A percentile compares a stretch with the other conserved stretches of the same genome.
phyloP scores from a whole-genome alignment of 2,113 vertebrate genomes.

The Cyprinus carpio region DNA sequence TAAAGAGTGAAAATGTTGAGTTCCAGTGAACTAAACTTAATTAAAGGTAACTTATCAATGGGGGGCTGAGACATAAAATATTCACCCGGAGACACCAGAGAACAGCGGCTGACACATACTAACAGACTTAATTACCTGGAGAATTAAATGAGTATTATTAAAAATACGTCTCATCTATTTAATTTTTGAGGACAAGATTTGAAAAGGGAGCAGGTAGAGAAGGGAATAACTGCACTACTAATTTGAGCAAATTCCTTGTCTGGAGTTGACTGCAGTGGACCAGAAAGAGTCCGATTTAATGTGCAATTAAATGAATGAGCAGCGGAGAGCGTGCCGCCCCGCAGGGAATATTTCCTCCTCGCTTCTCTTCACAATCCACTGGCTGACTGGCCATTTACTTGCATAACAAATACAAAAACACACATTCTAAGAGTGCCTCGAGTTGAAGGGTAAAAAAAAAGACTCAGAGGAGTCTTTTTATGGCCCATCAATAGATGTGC shows the following conservation, averaged over 20 bases:
- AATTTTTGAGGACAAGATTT: background rate
- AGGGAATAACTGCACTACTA: background rate
- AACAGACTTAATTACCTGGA: background rate
- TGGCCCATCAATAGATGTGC: background rate
- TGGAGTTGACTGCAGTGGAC: background rate
- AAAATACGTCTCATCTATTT: background rate
- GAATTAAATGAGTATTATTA: slow-evolving; percentile 3
- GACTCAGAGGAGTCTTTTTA: background rate
- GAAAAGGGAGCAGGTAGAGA: background rate
- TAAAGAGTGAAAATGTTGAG: background rate
- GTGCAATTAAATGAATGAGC: slow-evolving; percentile 21
- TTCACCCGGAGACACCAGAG: background rate
- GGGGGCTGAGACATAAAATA: background rate
- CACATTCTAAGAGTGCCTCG: background rate
- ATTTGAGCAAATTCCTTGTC: background rate
- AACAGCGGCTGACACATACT: background rate
- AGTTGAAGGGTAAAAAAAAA: background rate
- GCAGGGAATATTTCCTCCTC: slow-evolving; percentile 2
- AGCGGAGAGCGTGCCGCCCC: background rate
- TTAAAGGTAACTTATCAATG: background rate
- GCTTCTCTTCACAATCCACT: slow-evolving; percentile 23
- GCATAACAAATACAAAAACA: background rate
- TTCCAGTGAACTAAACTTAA: background rate
- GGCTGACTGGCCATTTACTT: slow-evolving; percentile 15
- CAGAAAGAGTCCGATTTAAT: background rate